Evolutionary conservation across 2,113 vertebrate species (phyloP).

Genomic region (Jaculus jaculus): DNA sequence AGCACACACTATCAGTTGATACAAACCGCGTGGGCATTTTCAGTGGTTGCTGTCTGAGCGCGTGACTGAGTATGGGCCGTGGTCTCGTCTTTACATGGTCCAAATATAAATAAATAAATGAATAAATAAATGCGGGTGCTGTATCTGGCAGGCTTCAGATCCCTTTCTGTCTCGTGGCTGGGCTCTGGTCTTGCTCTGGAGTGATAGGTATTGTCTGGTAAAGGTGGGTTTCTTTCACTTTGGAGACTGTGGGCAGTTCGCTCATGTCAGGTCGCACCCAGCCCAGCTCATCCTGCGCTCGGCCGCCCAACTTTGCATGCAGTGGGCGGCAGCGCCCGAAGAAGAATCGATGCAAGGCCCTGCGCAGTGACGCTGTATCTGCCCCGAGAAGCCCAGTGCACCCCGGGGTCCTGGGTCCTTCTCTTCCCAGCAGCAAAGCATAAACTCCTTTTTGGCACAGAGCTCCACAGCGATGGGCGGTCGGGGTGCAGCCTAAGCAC

Average conservation of each 20-base stretch:
- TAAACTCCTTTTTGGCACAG: slow-evolving; percentile 99
- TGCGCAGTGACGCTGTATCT: no score
- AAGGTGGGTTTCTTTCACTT: slow-evolving; percentile 92
- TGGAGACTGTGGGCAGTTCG: slow-evolving; percentile 89
- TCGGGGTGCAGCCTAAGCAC: slow-evolving; percentile 98
- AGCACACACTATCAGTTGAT: slow-evolving; percentile 21
- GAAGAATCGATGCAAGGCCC: no score
- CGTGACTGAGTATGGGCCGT: neutral
- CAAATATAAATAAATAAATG: no score
- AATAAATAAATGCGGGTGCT: slow-evolving; percentile 89
- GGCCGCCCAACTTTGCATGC: slow-evolving; percentile 93
- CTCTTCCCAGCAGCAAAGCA: slow-evolving; percentile 99
- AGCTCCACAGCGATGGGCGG: slow-evolving; percentile 94
- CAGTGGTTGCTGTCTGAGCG: neutral
- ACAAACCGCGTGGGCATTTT: slow-evolving; percentile 44
- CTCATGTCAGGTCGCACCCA: slow-evolving; percentile 83
- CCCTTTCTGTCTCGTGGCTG: slow-evolving; percentile 86
- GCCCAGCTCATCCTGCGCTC: slow-evolving; percentile 95
- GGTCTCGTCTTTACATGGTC: slow-evolving; percentile 85
- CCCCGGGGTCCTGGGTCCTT: slow-evolving; percentile 73
- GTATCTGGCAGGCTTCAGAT: slow-evolving; percentile 91
- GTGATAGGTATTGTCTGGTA: slow-evolving; percentile 93
- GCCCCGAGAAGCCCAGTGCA: no score
- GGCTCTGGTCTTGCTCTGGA: slow-evolving; percentile 92
- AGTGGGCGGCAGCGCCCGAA: slow-evolving; percentile 87